phyloP scores from a whole-genome alignment of 2,797 vertebrate species.

The Ataeniobius toweri region DNA sequence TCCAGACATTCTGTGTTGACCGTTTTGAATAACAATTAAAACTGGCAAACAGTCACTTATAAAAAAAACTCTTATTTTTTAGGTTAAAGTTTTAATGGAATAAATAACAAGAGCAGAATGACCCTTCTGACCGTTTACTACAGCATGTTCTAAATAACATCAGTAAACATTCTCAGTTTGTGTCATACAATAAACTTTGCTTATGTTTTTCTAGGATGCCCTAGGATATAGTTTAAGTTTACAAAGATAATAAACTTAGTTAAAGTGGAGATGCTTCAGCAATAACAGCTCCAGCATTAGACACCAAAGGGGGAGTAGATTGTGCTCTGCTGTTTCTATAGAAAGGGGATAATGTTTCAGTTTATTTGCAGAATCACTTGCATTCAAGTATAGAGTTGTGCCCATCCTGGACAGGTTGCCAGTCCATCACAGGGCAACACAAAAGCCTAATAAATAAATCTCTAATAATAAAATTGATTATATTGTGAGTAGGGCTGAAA shows the following conservation, averaged over 20 bases:
- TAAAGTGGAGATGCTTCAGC: background rate
- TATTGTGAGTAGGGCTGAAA: too few species aligned
- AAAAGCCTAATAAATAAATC: too few species aligned
- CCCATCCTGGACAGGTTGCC: too few species aligned
- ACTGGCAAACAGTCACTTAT: background rate
- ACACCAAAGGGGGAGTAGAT: background rate
- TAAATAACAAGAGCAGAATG: slow-evolving; percentile 1
- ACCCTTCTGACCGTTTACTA: background rate
- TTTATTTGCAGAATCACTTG: background rate
- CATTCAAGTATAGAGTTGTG: background rate
- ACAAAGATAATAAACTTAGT: background rate
- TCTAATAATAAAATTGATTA: too few species aligned
- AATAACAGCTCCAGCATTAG: background rate
- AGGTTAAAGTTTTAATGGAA: background rate
- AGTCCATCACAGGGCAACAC: too few species aligned
- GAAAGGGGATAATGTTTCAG: background rate
- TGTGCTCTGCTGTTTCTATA: background rate
- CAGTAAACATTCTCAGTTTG: background rate
- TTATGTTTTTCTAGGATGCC: background rate
- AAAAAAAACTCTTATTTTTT: background rate
- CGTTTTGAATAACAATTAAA: background rate
- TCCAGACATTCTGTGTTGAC: background rate
- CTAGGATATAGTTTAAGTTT: background rate
- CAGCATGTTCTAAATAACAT: background rate
- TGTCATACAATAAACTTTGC: background rate